Evolutionary conservation across 2,797 vertebrate genomes (phyloP).

Genomic region (Tenualosa thibaudeaui): DNA sequence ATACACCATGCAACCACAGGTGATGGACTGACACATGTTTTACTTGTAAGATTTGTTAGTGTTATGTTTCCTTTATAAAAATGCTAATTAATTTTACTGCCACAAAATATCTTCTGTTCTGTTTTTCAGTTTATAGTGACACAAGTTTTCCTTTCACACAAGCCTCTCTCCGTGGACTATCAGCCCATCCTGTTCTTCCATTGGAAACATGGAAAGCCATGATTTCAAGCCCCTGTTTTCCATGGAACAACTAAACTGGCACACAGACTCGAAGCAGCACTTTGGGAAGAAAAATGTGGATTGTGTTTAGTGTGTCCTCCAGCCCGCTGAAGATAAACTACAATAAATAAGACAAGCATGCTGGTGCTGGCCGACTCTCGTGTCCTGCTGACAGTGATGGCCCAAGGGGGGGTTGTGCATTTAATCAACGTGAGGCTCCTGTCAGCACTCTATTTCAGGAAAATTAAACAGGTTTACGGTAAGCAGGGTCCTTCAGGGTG

Average conservation of each 20-base stretch:
- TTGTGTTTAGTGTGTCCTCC: neutral
- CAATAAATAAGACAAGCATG: conserved; percentile 42
- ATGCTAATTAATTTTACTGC: too few relatives aligned
- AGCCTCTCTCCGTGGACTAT: neutral
- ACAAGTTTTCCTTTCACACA: too few relatives aligned
- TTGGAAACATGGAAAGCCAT: neutral
- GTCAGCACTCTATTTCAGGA: conserved; percentile 51
- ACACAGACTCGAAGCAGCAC: neutral
- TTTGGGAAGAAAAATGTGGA: neutral
- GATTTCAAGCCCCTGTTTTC: too few relatives aligned
- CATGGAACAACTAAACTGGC: neutral
- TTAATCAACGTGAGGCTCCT: conserved; percentile 55
- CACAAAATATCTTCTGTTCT: too few relatives aligned
- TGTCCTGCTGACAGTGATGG: conserved; percentile 24
- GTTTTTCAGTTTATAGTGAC: too few relatives aligned
- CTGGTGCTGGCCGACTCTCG: neutral
- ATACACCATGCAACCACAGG: too few relatives aligned
- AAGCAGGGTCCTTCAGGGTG: conserved; percentile 44
- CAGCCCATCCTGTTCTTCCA: neutral
- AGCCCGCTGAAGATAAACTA: neutral
- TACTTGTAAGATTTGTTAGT: neutral
- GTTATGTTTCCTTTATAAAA: neutral
- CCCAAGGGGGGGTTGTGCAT: neutral
- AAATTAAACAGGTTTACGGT: conserved; percentile 58
- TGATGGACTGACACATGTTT: neutral